These are phyloP conservation scores for Pseudomyrmex dendroicus DNA, from an alignment of 1,140 invertebrate genomes.

Conservation along the genomic window DNA sequence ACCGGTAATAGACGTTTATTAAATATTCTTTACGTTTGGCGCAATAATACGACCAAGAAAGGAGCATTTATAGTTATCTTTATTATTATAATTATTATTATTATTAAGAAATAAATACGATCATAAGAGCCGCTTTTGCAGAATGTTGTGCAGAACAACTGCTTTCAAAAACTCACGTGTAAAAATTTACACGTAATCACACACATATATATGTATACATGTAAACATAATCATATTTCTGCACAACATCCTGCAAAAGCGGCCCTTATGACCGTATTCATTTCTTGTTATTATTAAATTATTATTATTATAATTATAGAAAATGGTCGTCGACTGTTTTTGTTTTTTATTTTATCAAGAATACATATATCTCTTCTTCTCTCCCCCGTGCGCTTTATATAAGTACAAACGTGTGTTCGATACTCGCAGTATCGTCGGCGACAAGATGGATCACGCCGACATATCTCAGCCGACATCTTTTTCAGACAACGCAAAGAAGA, in stretches of 20 bases:
- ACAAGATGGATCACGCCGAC: slow-evolving; percentile 53
- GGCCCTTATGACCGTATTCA: too few relatives aligned
- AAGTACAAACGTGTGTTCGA: slow-evolving; percentile 29
- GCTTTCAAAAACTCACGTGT: too few relatives aligned
- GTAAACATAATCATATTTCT: too few relatives aligned
- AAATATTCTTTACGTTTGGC: not conserved
- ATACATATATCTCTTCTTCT: not conserved
- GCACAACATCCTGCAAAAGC: too few relatives aligned
- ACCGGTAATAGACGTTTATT: not conserved
- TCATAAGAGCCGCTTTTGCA: too few relatives aligned
- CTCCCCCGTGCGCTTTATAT: too few relatives aligned
- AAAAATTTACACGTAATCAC: too few relatives aligned
- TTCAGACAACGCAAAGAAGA: slow-evolving; percentile 42
- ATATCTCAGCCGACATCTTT: slow-evolving; percentile 57
- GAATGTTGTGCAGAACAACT: too few relatives aligned
- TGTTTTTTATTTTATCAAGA: not conserved
- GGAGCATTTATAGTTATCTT: not conserved
- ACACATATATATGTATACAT: too few relatives aligned
- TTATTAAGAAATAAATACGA: too few relatives aligned
- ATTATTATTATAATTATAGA: not conserved
- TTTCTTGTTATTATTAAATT: not conserved
- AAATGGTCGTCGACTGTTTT: not conserved
- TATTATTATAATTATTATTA: not conserved
- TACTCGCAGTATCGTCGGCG: slow-evolving; percentile 41
- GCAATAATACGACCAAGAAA: not conserved